Conservation (phyloP, 2,888 invertebrate species). For the Neria commutata region DNA sequence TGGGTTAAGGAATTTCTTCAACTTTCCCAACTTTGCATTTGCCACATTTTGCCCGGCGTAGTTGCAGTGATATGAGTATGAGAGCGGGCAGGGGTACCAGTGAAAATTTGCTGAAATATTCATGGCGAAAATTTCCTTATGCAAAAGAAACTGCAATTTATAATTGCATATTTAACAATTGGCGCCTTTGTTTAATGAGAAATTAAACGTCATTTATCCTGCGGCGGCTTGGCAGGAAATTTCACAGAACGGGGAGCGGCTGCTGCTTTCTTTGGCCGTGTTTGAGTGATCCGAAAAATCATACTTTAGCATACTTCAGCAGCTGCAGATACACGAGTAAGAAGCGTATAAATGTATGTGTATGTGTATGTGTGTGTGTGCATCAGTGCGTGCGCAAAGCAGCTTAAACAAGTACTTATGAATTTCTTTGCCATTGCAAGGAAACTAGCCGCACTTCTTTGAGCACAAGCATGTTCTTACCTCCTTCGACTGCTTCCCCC, state of each 20-base stretch:
- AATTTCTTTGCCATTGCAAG: too few species aligned
- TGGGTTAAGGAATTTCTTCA: too few species aligned
- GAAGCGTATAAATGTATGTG: not conserved
- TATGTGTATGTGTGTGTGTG: not conserved
- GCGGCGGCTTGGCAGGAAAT: not conserved
- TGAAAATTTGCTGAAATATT: not conserved
- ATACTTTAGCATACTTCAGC: not conserved
- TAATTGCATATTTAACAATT: conserved; percentile 61
- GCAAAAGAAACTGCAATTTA: conserved; percentile 48
- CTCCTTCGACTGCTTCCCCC: too few species aligned
- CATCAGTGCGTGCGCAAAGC: not conserved
- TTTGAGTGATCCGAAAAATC: too few species aligned
- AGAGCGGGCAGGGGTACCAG: not conserved
- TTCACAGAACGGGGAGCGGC: too few species aligned
- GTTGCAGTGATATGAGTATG: too few species aligned
- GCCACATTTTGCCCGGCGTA: too few species aligned
- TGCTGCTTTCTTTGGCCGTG: too few species aligned
- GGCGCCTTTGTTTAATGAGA: conserved; percentile 31
- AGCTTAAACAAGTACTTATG: too few species aligned
- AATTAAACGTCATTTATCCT: not conserved
- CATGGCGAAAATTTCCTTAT: conserved; percentile 26
- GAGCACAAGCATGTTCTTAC: too few species aligned
- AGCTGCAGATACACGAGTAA: not conserved
- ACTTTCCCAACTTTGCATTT: too few species aligned
- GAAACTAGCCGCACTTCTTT: too few species aligned